Conservation (phyloP, 2,113 vertebrate species). For the Eulemur rufifrons region DNA sequence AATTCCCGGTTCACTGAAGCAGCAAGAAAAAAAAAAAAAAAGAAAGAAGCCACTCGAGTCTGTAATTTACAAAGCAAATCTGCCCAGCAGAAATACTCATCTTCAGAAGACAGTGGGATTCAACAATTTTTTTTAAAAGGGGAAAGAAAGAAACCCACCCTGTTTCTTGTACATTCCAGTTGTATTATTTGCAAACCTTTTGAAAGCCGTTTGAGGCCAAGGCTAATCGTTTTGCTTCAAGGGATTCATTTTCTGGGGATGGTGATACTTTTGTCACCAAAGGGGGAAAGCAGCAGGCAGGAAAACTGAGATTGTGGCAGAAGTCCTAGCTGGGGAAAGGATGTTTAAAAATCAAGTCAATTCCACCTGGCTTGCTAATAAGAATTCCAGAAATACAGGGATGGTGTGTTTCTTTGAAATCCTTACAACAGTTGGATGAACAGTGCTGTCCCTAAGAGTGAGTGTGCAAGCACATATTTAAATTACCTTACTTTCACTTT, state of each 20-base stretch:
- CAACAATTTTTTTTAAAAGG: conserved; percentile 41
- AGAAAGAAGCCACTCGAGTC: conserved; percentile 34
- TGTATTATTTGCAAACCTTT: conserved; percentile 37
- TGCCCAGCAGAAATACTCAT: conserved; percentile 56
- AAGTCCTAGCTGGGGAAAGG: background rate
- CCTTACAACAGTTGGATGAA: conserved; percentile 32
- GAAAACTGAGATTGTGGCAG: background rate
- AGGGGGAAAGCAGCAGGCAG: background rate
- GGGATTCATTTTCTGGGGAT: conserved; percentile 50
- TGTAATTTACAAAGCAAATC: conserved; percentile 69
- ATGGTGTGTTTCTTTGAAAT: conserved; percentile 5
- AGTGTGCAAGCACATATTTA: background rate
- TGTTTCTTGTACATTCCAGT: background rate
- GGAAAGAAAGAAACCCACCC: background rate
- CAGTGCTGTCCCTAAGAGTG: background rate
- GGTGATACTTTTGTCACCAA: conserved; percentile 30
- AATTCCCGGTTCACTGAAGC: conserved; percentile 58
- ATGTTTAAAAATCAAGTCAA: background rate
- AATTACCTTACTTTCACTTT: background rate
- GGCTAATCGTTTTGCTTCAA: conserved; percentile 23
- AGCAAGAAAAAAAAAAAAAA: background rate
- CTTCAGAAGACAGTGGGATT: conserved; percentile 51
- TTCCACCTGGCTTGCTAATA: conserved; percentile 15
- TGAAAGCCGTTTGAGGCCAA: conserved; percentile 17
- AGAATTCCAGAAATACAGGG: background rate